Conservation (phyloP, 2,797 vertebrate species). For the Euthynnus affinis region DNA sequence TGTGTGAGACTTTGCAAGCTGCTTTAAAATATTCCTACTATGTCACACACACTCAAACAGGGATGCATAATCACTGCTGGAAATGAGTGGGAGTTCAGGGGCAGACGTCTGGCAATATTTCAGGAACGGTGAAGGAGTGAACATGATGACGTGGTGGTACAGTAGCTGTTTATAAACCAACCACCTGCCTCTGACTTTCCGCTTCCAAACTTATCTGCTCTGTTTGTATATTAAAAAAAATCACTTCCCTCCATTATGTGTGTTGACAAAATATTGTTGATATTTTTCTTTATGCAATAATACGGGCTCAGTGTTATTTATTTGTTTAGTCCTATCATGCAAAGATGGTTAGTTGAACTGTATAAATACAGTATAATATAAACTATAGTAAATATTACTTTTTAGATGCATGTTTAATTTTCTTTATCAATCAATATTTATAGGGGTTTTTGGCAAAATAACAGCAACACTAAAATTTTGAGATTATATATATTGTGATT, state of each 20-base stretch:
- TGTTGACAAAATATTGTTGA: slow-evolving; percentile 51
- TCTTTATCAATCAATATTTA: not conserved
- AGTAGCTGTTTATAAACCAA: slow-evolving; percentile 48
- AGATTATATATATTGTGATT: not conserved
- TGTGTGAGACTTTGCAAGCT: slow-evolving; percentile 33
- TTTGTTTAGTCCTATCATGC: not conserved
- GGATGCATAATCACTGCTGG: not conserved
- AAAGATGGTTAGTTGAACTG: not conserved
- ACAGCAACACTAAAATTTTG: not conserved
- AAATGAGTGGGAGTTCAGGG: slow-evolving; percentile 18
- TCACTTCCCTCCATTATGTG: slow-evolving; percentile 32
- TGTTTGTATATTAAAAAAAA: not conserved
- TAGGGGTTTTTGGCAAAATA: not conserved
- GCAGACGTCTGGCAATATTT: slow-evolving; percentile 55
- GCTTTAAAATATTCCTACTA: slow-evolving; percentile 38
- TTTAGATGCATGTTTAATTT: too few species aligned
- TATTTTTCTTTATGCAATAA: slow-evolving; percentile 1
- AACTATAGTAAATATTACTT: not conserved
- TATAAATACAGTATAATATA: not conserved
- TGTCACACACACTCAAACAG: slow-evolving; percentile 23
- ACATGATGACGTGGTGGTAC: slow-evolving; percentile 22
- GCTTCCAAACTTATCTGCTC: slow-evolving; percentile 38
- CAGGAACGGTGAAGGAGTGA: slow-evolving; percentile 36
- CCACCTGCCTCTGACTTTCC: slow-evolving; percentile 56
- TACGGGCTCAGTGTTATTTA: not conserved